Conservation (phyloP, 2,113 vertebrate genomes). For the Osmerus eperlanus region DNA sequence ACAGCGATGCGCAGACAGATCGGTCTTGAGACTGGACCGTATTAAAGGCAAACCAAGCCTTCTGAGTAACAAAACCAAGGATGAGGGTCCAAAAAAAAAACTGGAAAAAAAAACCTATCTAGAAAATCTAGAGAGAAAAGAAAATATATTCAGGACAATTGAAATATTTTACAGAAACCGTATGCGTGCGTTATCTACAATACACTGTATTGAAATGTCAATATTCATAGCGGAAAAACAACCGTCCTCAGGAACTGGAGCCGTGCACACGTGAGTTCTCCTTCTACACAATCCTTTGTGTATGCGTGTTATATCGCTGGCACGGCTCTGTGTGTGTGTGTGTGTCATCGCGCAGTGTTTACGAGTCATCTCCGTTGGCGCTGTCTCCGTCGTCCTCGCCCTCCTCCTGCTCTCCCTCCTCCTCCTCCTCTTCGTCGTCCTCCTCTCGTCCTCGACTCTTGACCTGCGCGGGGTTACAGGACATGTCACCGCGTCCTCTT, state of each 20-base stretch:
- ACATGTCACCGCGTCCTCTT: background rate
- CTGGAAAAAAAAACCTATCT: too few species aligned
- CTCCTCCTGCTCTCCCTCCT: slow-evolving; percentile 68
- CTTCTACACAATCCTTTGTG: slow-evolving; percentile 15
- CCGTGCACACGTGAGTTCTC: slow-evolving; percentile 14
- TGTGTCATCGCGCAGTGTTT: slow-evolving; percentile 24
- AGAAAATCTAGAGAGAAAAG: background rate
- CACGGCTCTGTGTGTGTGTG: slow-evolving; percentile 1
- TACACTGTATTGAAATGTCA: slow-evolving; percentile 28
- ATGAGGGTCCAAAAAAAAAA: background rate
- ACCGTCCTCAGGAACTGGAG: background rate
- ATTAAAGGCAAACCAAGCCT: background rate
- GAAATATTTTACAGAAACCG: background rate
- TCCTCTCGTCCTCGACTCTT: slow-evolving; percentile 63
- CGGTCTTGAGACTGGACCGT: background rate
- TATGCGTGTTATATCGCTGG: background rate
- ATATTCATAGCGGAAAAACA: slow-evolving; percentile 18
- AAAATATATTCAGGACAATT: too few species aligned
- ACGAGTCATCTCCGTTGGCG: slow-evolving; percentile 58
- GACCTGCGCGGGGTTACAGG: slow-evolving; percentile 31
- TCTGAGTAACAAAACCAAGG: background rate
- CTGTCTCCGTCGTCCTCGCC: slow-evolving; percentile 58
- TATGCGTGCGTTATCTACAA: slow-evolving; percentile 19
- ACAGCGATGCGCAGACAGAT: slow-evolving; percentile 20
- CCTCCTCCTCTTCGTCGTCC: slow-evolving; percentile 69